phyloP scores from a whole-genome alignment of 2,888 invertebrate genomes.

The Apeira syringaria region DNA sequence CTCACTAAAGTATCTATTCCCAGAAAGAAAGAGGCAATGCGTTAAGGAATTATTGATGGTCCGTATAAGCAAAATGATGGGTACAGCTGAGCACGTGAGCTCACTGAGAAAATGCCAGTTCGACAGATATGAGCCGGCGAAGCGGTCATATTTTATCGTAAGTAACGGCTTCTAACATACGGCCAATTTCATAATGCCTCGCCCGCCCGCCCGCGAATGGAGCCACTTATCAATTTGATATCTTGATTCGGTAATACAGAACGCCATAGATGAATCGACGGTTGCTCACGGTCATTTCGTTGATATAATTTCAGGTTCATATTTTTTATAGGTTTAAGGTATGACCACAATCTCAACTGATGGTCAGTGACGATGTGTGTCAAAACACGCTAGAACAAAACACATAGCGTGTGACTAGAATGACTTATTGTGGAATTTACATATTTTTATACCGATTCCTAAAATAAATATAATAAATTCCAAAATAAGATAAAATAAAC shows the following conservation, averaged over 20 bases:
- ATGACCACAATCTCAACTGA: too few species aligned
- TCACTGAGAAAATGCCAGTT: slow-evolving; percentile 53
- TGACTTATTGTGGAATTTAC: too few species aligned
- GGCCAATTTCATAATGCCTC: slow-evolving; percentile 83
- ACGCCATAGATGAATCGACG: slow-evolving; percentile 60
- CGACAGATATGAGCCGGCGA: slow-evolving; percentile 78
- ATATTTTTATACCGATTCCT: too few species aligned
- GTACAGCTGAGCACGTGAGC: slow-evolving; percentile 58
- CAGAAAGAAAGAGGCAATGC: slow-evolving; percentile 26
- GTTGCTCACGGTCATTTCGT: slow-evolving; percentile 20
- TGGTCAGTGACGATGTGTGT: too few species aligned
- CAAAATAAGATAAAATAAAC: too few species aligned
- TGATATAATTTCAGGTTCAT: slow-evolving; percentile 9
- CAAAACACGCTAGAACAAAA: too few species aligned
- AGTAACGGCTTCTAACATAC: slow-evolving; percentile 82
- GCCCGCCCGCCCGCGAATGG: slow-evolving; percentile 70
- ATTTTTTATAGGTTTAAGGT: too few species aligned
- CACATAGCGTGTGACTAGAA: too few species aligned
- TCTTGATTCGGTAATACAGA: slow-evolving; percentile 78
- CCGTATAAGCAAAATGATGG: slow-evolving; percentile 62
- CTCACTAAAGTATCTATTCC: too few species aligned
- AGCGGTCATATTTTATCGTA: slow-evolving; percentile 81
- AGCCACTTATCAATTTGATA: slow-evolving; percentile 83
- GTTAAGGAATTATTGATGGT: slow-evolving; percentile 56
- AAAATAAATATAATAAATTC: too few species aligned